Evolutionary conservation across 1,140 invertebrate genomes (phyloP), one percentile per base, ranked within the genome.

Genomic region (Pinna nobilis): DNA sequence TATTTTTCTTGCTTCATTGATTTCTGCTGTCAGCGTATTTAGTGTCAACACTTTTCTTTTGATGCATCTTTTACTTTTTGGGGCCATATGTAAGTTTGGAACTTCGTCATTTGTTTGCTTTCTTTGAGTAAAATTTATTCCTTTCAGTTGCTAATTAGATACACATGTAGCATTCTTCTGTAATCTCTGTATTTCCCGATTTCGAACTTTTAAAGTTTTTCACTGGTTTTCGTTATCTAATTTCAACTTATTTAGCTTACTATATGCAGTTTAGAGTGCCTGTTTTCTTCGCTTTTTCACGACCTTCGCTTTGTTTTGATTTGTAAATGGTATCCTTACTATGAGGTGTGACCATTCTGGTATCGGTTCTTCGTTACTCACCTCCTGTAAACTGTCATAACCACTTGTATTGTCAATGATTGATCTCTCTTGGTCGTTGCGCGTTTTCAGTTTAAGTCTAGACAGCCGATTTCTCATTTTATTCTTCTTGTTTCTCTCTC

Each of bases 301-400:
- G 6, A 37, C 70, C 25, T 49, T 57, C 20, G 6, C 44, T 50
- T 30, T 18, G 20, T 35, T 18, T 47, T 41, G 20, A 44, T 57
- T 57, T 59, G 20, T 33, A 44, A 59, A n/a, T 59, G 70, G 63
- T 20, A 57, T 33, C 39, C 55, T 32, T 9, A 63, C 68, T 32
- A 69, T 44, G 53, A 15, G 39, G 25, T 28, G 61, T 11, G 41
- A 15, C 20, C 20, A n/a, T n/a, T n/a, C n/a, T n/a, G n/a, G n/a
- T 20, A 33, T 35, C 50, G 18, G 25, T 13, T 53, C n/a, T n/a
- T n/a, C 11, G 50, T 37, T 6, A 25, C 6, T 37, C 4, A 37
- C 33, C 35, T 5, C 4, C 3, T 18, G 59, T 25, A 59, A 18
- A 59, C 33, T 44, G 25, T 44, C 32, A 32, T 32, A 68, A 44